phyloP scores from a whole-genome alignment of 2,797 vertebrate species.

The Mus minutoides region DNA sequence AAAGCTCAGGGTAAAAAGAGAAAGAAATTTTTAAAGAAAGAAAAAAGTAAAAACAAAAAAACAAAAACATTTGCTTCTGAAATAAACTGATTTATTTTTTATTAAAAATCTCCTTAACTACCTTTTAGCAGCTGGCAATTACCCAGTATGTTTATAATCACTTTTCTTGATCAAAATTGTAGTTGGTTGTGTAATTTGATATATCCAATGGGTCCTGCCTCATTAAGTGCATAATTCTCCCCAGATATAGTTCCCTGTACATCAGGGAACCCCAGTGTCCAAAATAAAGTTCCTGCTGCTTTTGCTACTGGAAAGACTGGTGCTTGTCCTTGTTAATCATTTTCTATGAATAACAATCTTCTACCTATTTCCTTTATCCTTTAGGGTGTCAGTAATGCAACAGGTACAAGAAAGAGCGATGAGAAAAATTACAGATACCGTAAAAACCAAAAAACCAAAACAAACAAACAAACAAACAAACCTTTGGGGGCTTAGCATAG shows the following conservation, averaged over 20 bases:
- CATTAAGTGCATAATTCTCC: neutral
- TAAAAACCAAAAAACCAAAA: neutral
- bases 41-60: fast-evolving
- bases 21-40: neutral
- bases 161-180: neutral
- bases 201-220: neutral
- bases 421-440: neutral
- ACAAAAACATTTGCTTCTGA: neutral
- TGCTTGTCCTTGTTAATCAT: neutral
- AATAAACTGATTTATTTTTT: constrained; percentile 10
- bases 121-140: neutral
- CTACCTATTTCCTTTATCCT: neutral
- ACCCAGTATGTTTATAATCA: neutral
- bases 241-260: neutral
- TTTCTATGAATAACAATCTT: neutral
- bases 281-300: no score
- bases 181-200: neutral
- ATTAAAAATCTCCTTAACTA: neutral
- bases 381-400: neutral
- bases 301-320: neutral
- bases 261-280: neutral
- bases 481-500: neutral
- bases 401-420: constrained; percentile 41
- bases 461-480: no score
- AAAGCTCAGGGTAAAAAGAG: neutral